Percentiles rank a stretch among this genome's conserved stretches.
Evolutionary conservation across 2,113 vertebrate genomes (phyloP).

Genomic region (Osmerus mordax): DNA sequence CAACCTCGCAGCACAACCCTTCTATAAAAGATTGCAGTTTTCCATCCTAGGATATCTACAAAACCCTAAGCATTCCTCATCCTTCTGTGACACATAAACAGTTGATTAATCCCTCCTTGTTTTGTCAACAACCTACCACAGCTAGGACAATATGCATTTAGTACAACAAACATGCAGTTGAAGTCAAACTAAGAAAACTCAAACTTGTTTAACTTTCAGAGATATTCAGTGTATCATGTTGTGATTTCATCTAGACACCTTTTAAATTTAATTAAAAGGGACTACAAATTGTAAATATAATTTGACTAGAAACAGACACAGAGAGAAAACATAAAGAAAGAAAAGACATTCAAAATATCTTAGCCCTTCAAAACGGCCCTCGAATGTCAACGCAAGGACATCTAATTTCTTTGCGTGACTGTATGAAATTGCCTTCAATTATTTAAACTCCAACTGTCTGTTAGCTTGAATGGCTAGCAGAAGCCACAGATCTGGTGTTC

Average conservation of each 20-base stretch:
- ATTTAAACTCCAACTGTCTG: constrained; percentile 34
- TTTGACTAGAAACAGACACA: constrained; percentile 27
- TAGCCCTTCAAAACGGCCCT: constrained; percentile 23
- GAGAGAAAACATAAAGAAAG: not conserved
- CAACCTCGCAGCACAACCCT: constrained; percentile 9
- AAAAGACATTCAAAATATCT: constrained; percentile 23
- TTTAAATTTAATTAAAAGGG: no score
- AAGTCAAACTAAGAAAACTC: no score
- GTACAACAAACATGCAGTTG: no score
- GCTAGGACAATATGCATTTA: no score
- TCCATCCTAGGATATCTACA: no score
- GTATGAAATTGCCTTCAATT: constrained; percentile 52
- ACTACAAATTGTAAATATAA: not conserved
- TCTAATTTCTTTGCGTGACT: constrained; percentile 51
- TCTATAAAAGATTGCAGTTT: constrained; percentile 6
- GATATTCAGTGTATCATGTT: no score
- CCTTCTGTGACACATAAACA: no score
- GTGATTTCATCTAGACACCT: no score
- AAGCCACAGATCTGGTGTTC: constrained; percentile 47
- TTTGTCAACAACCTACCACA: no score
- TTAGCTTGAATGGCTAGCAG: constrained; percentile 49
- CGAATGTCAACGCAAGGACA: constrained; percentile 33
- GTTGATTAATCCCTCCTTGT: no score
- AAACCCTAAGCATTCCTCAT: no score
- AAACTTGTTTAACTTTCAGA: no score